Evolutionary conservation across 2,797 vertebrate species (phyloP).

Genomic region (Mallotus villosus): DNA sequence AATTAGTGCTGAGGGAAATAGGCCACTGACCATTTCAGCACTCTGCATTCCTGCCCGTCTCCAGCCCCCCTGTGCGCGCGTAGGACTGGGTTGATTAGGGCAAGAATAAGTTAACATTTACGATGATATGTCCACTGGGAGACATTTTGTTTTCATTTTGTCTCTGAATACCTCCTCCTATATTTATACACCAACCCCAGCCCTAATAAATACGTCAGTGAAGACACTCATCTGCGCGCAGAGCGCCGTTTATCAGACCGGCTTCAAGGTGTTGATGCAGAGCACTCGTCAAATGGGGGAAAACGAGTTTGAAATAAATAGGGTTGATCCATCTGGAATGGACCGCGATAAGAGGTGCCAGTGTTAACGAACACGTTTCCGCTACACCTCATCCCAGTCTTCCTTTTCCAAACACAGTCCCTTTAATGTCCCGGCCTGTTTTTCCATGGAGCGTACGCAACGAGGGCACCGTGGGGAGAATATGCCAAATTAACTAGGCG

Average conservation of each 20-base stretch:
- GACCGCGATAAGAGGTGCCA: slow-evolving; percentile 91
- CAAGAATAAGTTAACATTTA: slow-evolving; percentile 44
- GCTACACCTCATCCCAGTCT: slow-evolving; percentile 89
- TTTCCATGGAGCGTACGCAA: slow-evolving; percentile 89
- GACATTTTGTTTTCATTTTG: slow-evolving; percentile 50
- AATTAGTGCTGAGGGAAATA: slow-evolving; percentile 32
- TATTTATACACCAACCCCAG: slow-evolving; percentile 16
- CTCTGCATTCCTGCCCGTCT: slow-evolving; percentile 33
- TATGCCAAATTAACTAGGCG: slow-evolving; percentile 63
- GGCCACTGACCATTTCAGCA: slow-evolving; percentile 33
- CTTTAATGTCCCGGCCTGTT: slow-evolving; percentile 92
- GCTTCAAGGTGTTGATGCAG: slow-evolving; percentile 75
- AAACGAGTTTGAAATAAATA: slow-evolving; percentile 69
- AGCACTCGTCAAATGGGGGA: slow-evolving; percentile 70
- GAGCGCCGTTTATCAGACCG: slow-evolving; percentile 64
- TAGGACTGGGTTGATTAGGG: slow-evolving; percentile 42
- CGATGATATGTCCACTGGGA: slow-evolving; percentile 58
- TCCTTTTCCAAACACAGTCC: slow-evolving; percentile 94
- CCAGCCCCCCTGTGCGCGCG: slow-evolving; percentile 19
- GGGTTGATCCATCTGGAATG: slow-evolving; percentile 82
- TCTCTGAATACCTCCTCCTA: slow-evolving; percentile 43
- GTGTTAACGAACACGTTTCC: slow-evolving; percentile 94
- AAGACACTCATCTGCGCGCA: slow-evolving; percentile 57
- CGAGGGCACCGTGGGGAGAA: slow-evolving; percentile 76
- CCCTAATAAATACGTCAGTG: slow-evolving; percentile 67